Evolutionary conservation across 1,140 invertebrate genomes (phyloP), one percentile per base, ranked within the genome.

Genomic region (Eueides isabella): DNA sequence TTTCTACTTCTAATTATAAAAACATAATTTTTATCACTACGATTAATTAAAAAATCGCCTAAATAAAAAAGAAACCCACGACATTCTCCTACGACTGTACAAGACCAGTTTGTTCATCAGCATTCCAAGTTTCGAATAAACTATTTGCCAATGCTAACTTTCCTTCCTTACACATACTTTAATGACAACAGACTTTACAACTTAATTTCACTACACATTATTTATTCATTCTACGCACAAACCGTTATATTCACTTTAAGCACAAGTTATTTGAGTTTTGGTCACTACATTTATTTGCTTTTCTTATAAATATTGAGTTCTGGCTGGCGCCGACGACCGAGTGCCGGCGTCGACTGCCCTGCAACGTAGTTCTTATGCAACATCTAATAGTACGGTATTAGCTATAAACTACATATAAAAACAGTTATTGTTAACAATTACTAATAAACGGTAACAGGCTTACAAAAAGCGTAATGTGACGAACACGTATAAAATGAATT

Each of bases 311-410:
- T 31, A 63, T 63, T 30, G 28, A 48, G 38, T 72, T 33, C 9
- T 72, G 67, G 29, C 65, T 67, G 67, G 61, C 82, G 85, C 75
- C 84, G 65, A 75, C 78, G 79, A 48, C 77, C 78, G 78, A 72
- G 55, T 44, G 72, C 80, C 80, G 80, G 67, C 79, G 71, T 41
- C 75, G 76, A 87, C 89, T 88, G 84, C 67, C 68, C 77, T 81
- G 76, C 71, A 80, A 73, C 80, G 74, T 70, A 66, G 75, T 75
- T 78, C 79, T 91, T 88, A 89, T 86, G 87, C 85, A 91, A 91
- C 78, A 81, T 72, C 73, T 86, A 84, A 80, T 80, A 85, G 80
- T 82, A 85, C 85, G 63, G 76, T 85, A 82, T 81, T 86, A 88
- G 84, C 83, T 84, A 83, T 83, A 82, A 83, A 85, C 11, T 74